Evolutionary conservation across 2,113 vertebrate species (phyloP), one percentile per base, ranked within the genome.

Genomic region (Toxotes chatareus): DNA sequence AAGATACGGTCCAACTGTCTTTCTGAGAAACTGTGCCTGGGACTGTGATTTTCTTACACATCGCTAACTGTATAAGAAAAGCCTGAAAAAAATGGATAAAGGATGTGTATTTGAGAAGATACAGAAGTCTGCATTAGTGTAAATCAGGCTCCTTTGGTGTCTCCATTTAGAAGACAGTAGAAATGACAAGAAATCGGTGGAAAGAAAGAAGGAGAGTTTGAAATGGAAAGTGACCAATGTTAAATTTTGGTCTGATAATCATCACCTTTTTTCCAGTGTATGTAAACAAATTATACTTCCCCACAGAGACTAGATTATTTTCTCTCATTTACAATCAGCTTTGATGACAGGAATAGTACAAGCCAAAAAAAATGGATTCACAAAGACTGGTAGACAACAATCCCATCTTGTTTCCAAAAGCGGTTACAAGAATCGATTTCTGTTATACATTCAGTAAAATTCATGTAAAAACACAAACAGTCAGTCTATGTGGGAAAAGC

Each of bases 11-110:
- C 46, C 5, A 66, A 65, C 76, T 64, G 23, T 71, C 42, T 60
- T 27, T 42, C 38, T 40, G 42, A 75, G 1, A 80, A 31, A n/a
- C 34, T 73, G 19, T 31, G 38, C 19, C 17, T 27, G 6, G 51
- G 27, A 66, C 40, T 73, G 17, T 42, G 16, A 13, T 51, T 77
- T 31, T 73, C 34, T 31, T 27, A 19, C n/a, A 32, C 47, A 78
- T 4, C 1, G 0, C 27, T 46, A 40, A 68, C 21, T 40, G 16
- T 77, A 4, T 40, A 14, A 40, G 4, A 56, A 38, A 40, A 27
- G 7, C n/a, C 5, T 3, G 8, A 21, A 51, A 31, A 31, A 76
- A 53, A 69, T 64, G 3, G 12, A 55, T 27, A 16, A 47, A 47
- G 4, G 14, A 21, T 3, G 5, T 38, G 59, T 38, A 11, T 40